phyloP scores from a whole-genome alignment of 1,140 invertebrate genomes.

The Magallana angulata region DNA sequence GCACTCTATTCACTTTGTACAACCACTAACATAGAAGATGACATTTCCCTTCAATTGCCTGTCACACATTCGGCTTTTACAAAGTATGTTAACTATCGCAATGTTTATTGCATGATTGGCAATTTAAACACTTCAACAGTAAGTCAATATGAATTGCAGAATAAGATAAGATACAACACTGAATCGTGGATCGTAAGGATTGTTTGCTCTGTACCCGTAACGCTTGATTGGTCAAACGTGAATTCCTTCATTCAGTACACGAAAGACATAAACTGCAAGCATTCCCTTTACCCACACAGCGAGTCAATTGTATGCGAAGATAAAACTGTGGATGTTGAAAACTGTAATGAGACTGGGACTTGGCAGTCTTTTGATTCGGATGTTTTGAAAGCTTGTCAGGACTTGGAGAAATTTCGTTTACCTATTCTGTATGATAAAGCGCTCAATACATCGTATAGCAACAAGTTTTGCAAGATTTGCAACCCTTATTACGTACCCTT shows the following conservation, averaged over 20 bases:
- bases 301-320: background rate
- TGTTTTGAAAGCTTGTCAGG: background rate
- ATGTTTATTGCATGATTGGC: background rate
- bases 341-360: background rate
- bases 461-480: background rate
- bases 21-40: background rate
- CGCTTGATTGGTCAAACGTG: background rate
- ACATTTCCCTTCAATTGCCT: background rate
- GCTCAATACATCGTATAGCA: background rate
- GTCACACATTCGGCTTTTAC: background rate
- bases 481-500: background rate
- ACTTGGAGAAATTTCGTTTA: background rate
- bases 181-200: background rate
- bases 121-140: background rate
- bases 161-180: background rate
- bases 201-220: background rate
- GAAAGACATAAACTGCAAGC: background rate
- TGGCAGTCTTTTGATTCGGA: background rate
- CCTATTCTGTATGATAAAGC: background rate
- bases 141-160: background rate
- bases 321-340: background rate
- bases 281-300: background rate
- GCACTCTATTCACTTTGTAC: background rate
- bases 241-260: background rate
- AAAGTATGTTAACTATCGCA: background rate